Base-by-base conservation (phyloP, 2,113 vertebrate genomes). In the Acanthochromis polyacanthus region DNA sequence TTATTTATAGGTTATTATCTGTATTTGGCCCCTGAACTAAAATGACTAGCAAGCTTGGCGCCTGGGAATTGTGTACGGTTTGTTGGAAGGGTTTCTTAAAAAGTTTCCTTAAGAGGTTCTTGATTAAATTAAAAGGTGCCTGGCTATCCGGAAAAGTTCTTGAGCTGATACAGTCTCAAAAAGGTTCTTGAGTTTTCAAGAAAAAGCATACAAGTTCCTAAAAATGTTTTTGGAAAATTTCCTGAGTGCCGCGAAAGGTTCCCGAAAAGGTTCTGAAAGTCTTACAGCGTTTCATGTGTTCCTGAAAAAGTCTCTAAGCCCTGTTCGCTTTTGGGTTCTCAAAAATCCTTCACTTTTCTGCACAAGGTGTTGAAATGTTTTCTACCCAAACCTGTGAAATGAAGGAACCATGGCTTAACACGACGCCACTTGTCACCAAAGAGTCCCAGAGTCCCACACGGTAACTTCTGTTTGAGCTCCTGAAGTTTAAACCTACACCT, bases 211-310 rank as follows among this genome's bases (percentile, higher is more conserved):
- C 43, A 15, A 6, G 20, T 64, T 50, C 9, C 58, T 53, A 38
- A 40, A 60, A 38, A 56, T 30, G 36, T 46, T 16, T 16, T 20
- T 57, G 25, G 19, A 53, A 23, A 32, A 23, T 19, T n/a, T 71
- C 40, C 28, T n/a, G 67, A 71, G 60, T 65, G 76, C 60, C 68
- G 71, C 14, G 30, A 73, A 48, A 12, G 4, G 19, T 74, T 51
- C 5, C 7, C 51, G 17, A 9, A 57, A 51, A 50, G n/a, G 22
- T 58, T 53, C 19, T 59, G 0, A 36, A 36, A 14, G 40, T 43
- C 40, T 43, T 43, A 12, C 40, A 36, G 32, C 0, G 32, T 8
- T 48, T 48, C 3, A 10, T 52, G 57, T 15, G 12, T 57, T 57
- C 20, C 55, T 25, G 62, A 52, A 19, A 57, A 48, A 0, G 2